Percentiles rank a stretch among this genome's conserved stretches.
Conservation (phyloP, 1,140 invertebrate species). For the Holotrichia oblita region DNA sequence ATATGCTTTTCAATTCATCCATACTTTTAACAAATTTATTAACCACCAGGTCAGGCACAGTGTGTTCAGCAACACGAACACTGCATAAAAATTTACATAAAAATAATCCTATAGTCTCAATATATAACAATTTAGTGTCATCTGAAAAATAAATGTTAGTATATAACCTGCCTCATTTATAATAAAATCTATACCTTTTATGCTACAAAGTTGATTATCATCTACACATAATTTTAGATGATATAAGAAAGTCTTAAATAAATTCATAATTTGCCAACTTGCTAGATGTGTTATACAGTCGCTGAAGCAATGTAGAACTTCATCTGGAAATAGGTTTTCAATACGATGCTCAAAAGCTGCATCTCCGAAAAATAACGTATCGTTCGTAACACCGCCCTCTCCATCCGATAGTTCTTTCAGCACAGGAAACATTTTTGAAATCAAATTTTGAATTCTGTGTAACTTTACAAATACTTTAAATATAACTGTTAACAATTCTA, state of each 20-base stretch:
- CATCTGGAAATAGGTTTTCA: constrained; percentile 44
- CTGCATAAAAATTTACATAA: constrained; percentile 48
- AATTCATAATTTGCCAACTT: constrained; percentile 56
- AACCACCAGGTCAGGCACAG: constrained; percentile 48
- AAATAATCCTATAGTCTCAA: constrained; percentile 52
- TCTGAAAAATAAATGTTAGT: constrained; percentile 2
- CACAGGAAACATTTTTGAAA: constrained; percentile 54
- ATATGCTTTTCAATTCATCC: constrained; percentile 50
- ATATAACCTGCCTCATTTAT: background rate
- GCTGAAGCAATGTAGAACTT: constrained; percentile 52
- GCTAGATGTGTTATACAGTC: constrained; percentile 50
- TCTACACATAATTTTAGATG: constrained; percentile 52
- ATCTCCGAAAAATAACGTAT: background rate
- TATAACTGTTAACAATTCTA: constrained; percentile 46
- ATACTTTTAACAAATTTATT: constrained; percentile 53
- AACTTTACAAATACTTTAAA: constrained; percentile 57
- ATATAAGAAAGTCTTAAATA: constrained; percentile 56
- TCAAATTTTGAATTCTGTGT: constrained; percentile 55
- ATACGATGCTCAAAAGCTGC: background rate
- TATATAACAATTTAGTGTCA: constrained; percentile 39
- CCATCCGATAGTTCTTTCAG: constrained; percentile 46
- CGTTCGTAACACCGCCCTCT: constrained; percentile 14
- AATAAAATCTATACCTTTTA: background rate
- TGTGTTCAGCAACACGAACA: constrained; percentile 55
- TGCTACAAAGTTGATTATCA: background rate